Evolutionary conservation across 2,113 vertebrate genomes (phyloP).

Genomic region (Chaetodon trifascialis): DNA sequence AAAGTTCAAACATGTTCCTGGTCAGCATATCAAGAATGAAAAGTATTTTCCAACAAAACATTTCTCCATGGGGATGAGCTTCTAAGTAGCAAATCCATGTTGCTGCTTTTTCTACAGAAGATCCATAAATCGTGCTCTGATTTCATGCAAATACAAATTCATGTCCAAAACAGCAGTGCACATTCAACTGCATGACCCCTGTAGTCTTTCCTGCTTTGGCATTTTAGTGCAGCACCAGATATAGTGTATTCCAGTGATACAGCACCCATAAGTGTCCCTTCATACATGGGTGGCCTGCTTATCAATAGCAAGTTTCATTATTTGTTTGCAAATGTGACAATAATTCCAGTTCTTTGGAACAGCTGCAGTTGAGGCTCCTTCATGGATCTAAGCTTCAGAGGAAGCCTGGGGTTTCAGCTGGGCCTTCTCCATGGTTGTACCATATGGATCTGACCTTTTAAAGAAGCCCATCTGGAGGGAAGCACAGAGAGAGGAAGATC

Average conservation of each 20-base stretch:
- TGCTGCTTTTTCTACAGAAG: conserved; percentile 15
- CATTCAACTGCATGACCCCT: conserved; percentile 2
- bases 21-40: not conserved
- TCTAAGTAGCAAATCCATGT: not conserved
- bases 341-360: conserved; percentile 64
- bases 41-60: not conserved
- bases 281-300: conserved; percentile 33
- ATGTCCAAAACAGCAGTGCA: conserved; percentile 49
- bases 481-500: conserved; percentile 1
- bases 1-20: not conserved
- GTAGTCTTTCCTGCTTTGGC: conserved; percentile 49
- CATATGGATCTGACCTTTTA: conserved; percentile 90
- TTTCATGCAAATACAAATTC: conserved; percentile 20
- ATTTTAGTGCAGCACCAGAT: conserved; percentile 72
- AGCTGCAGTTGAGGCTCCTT: conserved; percentile 35
- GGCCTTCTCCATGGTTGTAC: conserved; percentile 95
- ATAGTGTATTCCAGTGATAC: conserved; percentile 70
- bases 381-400: conserved; percentile 88
- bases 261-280: conserved; percentile 50
- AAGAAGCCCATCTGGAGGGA: conserved; percentile 91
- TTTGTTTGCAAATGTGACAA: conserved; percentile 30
- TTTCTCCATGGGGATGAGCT: conserved; percentile 15
- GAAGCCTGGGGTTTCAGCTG: conserved; percentile 95
- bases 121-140: conserved; percentile 7
- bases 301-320: conserved; percentile 20